Conservation (phyloP, 23 tunicate genomes). For the Ascidia mentula region DNA sequence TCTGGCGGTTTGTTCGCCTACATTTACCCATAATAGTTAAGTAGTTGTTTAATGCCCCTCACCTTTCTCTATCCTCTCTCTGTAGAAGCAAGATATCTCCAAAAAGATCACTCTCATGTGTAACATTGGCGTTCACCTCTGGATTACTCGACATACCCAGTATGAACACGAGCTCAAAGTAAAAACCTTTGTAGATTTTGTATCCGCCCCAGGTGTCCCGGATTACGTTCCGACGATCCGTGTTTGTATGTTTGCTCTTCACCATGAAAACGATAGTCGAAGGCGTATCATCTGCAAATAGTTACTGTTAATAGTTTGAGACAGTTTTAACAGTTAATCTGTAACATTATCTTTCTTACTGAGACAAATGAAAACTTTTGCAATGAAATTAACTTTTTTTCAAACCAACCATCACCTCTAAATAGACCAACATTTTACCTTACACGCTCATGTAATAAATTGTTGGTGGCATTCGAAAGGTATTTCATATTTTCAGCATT, state of each 20-base stretch:
- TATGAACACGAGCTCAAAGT: slow-evolving; percentile 32
- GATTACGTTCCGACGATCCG: slow-evolving; percentile 44
- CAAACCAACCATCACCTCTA: too few relatives aligned
- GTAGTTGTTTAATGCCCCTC: too few relatives aligned
- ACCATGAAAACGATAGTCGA: neutral
- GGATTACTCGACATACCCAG: slow-evolving; percentile 21
- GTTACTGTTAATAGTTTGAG: neutral
- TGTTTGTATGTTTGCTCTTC: slow-evolving; percentile 11
- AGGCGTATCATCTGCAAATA: neutral
- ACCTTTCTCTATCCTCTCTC: slow-evolving; percentile 28
- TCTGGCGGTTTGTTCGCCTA: too few relatives aligned
- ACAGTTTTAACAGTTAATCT: too few relatives aligned
- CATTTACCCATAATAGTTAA: too few relatives aligned
- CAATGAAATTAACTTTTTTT: too few relatives aligned
- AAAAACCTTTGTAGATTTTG: slow-evolving; percentile 6
- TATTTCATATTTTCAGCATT: too few relatives aligned
- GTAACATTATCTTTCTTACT: too few relatives aligned
- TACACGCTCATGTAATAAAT: too few relatives aligned
- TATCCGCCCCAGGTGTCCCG: slow-evolving; percentile 51
- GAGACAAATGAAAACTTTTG: too few relatives aligned
- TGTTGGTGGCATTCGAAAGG: too few relatives aligned
- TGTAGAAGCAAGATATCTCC: slow-evolving; percentile 50
- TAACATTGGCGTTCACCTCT: neutral
- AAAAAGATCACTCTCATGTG: slow-evolving; percentile 18
- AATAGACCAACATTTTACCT: too few relatives aligned